These are phyloP conservation scores for Aphaenogaster floridana DNA, from an alignment of 1,140 invertebrate genomes.

Conservation along the genomic window DNA sequence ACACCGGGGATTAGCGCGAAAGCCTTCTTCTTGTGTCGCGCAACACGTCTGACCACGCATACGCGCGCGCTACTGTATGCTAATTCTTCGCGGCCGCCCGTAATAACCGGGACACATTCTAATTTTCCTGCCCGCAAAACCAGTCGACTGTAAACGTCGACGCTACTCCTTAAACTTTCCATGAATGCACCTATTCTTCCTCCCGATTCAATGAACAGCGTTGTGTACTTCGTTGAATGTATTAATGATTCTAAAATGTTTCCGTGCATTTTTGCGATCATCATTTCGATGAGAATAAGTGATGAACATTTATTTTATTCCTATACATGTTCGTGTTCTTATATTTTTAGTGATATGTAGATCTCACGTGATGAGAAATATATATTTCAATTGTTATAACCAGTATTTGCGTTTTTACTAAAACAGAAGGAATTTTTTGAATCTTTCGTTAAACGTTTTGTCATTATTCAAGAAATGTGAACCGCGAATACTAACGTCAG, in stretches of 20 bases:
- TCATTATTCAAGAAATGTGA: not conserved
- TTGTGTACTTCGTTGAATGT: not conserved
- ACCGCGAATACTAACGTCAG: not conserved
- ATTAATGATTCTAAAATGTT: not conserved
- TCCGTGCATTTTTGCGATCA: not conserved
- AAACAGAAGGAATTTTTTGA: not conserved
- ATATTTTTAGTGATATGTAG: not conserved
- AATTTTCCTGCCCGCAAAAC: constrained; percentile 71
- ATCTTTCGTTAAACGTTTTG: not conserved
- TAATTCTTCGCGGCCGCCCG: constrained; percentile 78
- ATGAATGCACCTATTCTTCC: not conserved
- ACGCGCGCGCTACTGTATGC: constrained; percentile 71
- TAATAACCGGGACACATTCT: constrained; percentile 78
- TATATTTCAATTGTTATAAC: not conserved
- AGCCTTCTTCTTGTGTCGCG: constrained; percentile 84
- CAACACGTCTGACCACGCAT: constrained; percentile 84
- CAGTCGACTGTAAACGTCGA: constrained; percentile 50
- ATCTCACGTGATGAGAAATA: not conserved
- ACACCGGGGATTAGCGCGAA: constrained; percentile 83
- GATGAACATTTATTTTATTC: not conserved
- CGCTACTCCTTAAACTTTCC: constrained; percentile 43
- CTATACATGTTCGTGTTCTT: not conserved
- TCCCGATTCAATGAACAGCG: not conserved
- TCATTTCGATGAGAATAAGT: not conserved
- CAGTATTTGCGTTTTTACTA: not conserved